Evolutionary conservation across 2,797 vertebrate genomes (phyloP), one percentile per base, ranked within the genome.

Genomic region (Sphenodon punctatus): DNA sequence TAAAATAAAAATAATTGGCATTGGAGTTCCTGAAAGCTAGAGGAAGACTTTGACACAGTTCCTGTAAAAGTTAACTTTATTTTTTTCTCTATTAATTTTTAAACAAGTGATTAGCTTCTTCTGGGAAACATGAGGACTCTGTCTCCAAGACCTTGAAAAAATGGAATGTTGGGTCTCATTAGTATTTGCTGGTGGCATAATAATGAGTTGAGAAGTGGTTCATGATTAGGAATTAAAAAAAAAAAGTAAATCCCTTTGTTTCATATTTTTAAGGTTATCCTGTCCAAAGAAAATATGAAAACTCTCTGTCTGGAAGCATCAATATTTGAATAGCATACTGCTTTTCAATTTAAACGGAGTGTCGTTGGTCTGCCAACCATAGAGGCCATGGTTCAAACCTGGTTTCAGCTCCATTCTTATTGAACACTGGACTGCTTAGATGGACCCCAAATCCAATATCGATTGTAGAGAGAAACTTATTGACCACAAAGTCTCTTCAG

Each of bases 81-180:
- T 67, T 91, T 67, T 91, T 87, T 88, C 45, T 72, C 74, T 67
- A 75, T 82, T 79, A 73, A 84, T 81, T 87, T 89, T 91, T 90
- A 70, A 89, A 68, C 11, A 75, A 74, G 25, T 46, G 4, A 81
- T 80, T 80, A 71, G 78, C 92, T 88, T 41, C 48, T 74, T 80
- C 64, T 87, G 55, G 42, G 3, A 68, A 43, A 42, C 27, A 66
- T 25, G 60, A 87, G 36, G 45, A 70, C 23, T 39, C 6, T 59
- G 4, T 61, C 72, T 82, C 85, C 59, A 85, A 89, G 75, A 75
- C 66, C 64, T 56, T 80, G 65, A 73, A 84, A 91, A 78, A 72
- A 45, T 8, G 16, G 32, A 72, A 48, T 34, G 39, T 59, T 82
- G 10, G 12, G 42, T 72, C 72, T 84, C 67, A 59, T 82, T 87